Base-by-base conservation (phyloP, 2,888 invertebrate genomes). In the Dromius quadrimaculatus region DNA sequence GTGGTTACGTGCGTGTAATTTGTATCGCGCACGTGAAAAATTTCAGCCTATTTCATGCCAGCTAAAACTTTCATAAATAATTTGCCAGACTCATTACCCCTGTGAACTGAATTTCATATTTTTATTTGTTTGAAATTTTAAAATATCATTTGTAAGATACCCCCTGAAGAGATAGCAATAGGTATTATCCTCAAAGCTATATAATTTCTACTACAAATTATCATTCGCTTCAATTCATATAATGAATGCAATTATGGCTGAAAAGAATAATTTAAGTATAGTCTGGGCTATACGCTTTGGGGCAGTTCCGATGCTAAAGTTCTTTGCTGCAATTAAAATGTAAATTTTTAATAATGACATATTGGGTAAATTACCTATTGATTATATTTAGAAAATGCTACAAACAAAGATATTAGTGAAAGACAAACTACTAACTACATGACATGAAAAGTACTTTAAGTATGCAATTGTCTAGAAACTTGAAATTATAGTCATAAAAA, bases 21-120 rank as follows among this genome's bases (percentile, higher is more conserved):
- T 59, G 59, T 59, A 59, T 59, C 5, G 36, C 59, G 59, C 57
- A 59, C 59, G 59, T 59, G 59, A 59, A 59, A 59, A 59, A 59
- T 59, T 59, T 59, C 59, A 36, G 59, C 34, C 59, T 59, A 59
- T 59, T 59, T 36, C 59, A 36, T 59, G 59, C 59, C 59, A 36
- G 36, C 59, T 59, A 36, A 36, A 36, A 59, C 34, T 59, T 59
- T 59, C 34, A 59, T 59, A 59, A 59, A 59, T 59, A 54, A 54
- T 54, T 54, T 54, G 50, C 50, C 1, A 28, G 50, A 54, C 50
- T 54, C 28, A 54, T 54, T 54, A 54, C 50, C 50, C 50, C 9
- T 28, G 50, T 54, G 50, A 50, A 28, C 32, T 28, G 50, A 54
- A 54, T 54, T 54, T 54, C 28, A 54, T 54, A 54, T 54, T 54